Evolutionary conservation across 2,888 invertebrate genomes (phyloP).

Genomic region (Pteria penguin): DNA sequence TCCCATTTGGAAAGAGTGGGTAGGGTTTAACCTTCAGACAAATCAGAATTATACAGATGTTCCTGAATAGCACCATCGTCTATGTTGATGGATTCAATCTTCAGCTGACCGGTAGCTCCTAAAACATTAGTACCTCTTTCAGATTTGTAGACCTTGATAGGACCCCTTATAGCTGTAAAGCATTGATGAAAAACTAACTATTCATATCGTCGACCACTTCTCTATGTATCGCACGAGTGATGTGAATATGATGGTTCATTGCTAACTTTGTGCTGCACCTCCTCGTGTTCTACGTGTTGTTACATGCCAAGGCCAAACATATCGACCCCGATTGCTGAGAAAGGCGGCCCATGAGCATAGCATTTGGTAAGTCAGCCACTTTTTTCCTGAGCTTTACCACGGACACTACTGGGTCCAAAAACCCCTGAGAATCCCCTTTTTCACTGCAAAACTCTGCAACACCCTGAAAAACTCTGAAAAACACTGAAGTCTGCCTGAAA

Average conservation of each 20-base stretch:
- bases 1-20: too few relatives aligned
- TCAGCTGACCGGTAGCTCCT: background rate
- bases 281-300: too few relatives aligned
- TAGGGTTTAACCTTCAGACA: background rate
- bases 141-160: background rate
- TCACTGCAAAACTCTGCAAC: too few relatives aligned
- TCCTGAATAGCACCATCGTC: background rate
- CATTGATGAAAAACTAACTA: background rate
- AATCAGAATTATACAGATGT: background rate
- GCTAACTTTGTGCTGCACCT: background rate
- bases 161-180: background rate
- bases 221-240: background rate
- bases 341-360: too few relatives aligned
- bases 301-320: too few relatives aligned
- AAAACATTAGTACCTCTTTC: background rate
- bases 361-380: too few relatives aligned
- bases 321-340: too few relatives aligned
- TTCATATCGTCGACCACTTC: background rate
- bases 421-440: too few relatives aligned
- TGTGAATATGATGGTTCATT: background rate
- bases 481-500: too few relatives aligned
- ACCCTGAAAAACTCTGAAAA: too few relatives aligned
- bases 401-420: too few relatives aligned
- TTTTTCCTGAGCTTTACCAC: too few relatives aligned
- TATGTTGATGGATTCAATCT: background rate